phyloP scores from a whole-genome alignment of 2,113 vertebrate species.

The Sula dactylatra region DNA sequence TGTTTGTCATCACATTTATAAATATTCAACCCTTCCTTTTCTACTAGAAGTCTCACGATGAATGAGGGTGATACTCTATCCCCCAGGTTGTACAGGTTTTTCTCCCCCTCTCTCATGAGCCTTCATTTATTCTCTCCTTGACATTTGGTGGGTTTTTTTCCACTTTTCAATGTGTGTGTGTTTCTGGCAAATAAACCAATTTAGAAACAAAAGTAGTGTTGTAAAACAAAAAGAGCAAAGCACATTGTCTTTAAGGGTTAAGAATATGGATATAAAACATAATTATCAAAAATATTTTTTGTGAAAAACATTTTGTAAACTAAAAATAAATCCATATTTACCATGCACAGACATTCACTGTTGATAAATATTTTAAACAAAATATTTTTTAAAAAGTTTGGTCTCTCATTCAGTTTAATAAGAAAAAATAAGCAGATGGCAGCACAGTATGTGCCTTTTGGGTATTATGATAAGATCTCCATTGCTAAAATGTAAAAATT shows the following conservation, averaged over 20 bases:
- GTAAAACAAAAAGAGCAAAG: neutral
- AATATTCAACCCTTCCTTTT: neutral
- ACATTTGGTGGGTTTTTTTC: accelerated
- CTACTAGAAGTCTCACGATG: neutral
- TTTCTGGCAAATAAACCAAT: neutral
- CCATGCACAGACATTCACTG: neutral
- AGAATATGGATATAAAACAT: neutral
- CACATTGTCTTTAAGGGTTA: neutral
- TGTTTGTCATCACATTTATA: neutral
- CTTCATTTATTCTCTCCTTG: neutral
- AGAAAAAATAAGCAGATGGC: slow-evolving; percentile 58
- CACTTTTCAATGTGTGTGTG: neutral
- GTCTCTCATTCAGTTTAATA: slow-evolving; percentile 9
- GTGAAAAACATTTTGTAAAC: neutral
- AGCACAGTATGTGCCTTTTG: slow-evolving; percentile 34
- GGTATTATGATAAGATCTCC: slow-evolving; percentile 25
- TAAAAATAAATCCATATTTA: neutral
- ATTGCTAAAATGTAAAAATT: slow-evolving; percentile 29
- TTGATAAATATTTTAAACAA: slow-evolving; percentile 40
- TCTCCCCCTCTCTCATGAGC: neutral
- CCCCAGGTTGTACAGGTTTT: neutral
- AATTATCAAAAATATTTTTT: neutral
- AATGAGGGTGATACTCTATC: neutral
- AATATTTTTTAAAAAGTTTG: neutral
- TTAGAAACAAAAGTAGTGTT: neutral